phyloP scores from a whole-genome alignment of 2,888 invertebrate genomes.

The Adineta ricciae region DNA sequence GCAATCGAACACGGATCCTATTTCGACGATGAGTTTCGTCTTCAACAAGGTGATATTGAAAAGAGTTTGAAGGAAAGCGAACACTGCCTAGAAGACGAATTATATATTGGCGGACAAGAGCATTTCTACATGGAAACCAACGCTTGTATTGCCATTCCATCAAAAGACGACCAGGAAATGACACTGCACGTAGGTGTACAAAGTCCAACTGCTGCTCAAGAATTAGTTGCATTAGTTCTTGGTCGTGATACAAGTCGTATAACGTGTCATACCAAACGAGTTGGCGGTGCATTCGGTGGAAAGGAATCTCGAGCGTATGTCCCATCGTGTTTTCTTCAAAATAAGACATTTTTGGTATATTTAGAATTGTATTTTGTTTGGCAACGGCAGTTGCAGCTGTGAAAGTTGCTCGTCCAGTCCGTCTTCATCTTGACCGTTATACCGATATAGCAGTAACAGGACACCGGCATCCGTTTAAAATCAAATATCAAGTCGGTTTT shows the following conservation, averaged over 20 bases:
- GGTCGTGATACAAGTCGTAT: slow-evolving; percentile 53
- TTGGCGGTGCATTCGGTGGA: slow-evolving; percentile 83
- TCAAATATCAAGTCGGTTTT: slow-evolving; percentile 62
- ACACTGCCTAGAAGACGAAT: slow-evolving; percentile 67
- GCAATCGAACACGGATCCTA: slow-evolving; percentile 38
- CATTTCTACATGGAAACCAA: slow-evolving; percentile 88
- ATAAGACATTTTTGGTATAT: too few relatives aligned
- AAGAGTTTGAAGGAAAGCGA: slow-evolving; percentile 61
- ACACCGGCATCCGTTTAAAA: slow-evolving; percentile 72
- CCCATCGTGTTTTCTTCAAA: too few relatives aligned
- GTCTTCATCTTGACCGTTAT: slow-evolving; percentile 75
- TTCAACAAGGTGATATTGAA: slow-evolving; percentile 50
- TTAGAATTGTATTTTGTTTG: background rate
- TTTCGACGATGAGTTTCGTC: slow-evolving; percentile 24
- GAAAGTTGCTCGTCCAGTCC: slow-evolving; percentile 64
- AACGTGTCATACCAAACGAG: slow-evolving; percentile 66
- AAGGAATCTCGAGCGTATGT: slow-evolving; percentile 64
- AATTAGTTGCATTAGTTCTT: slow-evolving; percentile 61
- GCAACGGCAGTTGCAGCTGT: slow-evolving; percentile 19
- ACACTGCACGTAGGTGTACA: slow-evolving; percentile 75
- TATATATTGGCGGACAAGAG: slow-evolving; percentile 77
- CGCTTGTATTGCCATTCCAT: slow-evolving; percentile 51
- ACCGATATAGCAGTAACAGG: slow-evolving; percentile 81
- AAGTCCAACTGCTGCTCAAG: slow-evolving; percentile 52
- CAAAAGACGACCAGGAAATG: slow-evolving; percentile 64